Evolutionary conservation across 1,140 invertebrate species (phyloP), one percentile per base, ranked within the genome.

Genomic region (Arion vulgaris): DNA sequence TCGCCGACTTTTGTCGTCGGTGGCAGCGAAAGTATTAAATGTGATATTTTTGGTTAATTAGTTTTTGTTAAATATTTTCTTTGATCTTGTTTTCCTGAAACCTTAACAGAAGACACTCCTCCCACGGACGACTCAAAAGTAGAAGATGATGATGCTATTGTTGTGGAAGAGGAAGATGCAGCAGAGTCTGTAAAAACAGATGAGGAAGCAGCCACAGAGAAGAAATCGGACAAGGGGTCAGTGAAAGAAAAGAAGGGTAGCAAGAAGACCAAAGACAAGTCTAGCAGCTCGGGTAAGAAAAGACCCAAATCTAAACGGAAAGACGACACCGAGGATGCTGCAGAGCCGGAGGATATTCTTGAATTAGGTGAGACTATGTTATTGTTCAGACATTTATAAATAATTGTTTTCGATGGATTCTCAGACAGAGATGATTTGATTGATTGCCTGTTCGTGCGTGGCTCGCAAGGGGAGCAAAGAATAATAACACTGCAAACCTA

Each of bases 221-320:
- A 80, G 1, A 36, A 71, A 7, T 11, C 38, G 45, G 39, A 51
- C 4, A 34, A 34, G 9, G 77, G 45, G 11, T 17, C n/a, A 49
- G 45, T 23, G n/a, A 26, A 49, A 62, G 68, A 69, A 41, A 36
- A 38, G 49, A 76, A 38, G 49, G 0, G 45, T 2, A 57, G 51
- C 32, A 66, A 71, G 11, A 32, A 34, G 32, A 4, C 41, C 71
- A 38, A 69, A 66, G 32, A 71, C n/a, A 79, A 45, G 32, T 23
- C 77, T 28, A 68, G 77, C n/a, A n/a, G n/a, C 62, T 79, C 77
- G 2, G 77, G 62, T 51, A 80, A 80, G 45, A 69, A 53, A 26
- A 69, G 41, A 19, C 66, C 78, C 19, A 80, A 71, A 32, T 71
- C 62, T 15, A 80, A 80, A 49, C 36, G 68, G 4, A 69, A 71